Evolutionary conservation across 1,140 invertebrate genomes (phyloP), one percentile per base, ranked within the genome.

Genomic region (Aleiodes sp.): DNA sequence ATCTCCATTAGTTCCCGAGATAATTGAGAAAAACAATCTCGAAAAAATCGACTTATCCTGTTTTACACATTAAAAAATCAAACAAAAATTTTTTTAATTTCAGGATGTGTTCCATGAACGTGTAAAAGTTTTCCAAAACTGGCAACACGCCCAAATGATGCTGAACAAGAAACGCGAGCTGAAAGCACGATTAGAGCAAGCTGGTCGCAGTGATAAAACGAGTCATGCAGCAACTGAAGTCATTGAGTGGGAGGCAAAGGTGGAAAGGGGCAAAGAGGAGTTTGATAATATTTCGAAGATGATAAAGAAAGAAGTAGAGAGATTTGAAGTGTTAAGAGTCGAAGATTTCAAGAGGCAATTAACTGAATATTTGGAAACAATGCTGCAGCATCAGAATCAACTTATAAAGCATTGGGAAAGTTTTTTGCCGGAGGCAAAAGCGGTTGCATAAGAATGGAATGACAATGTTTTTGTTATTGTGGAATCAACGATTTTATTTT

Each of bases 61-160:
- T n/a, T n/a, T n/a, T n/a, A 41, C 4, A 1, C 0, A 10, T 19
- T 37, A 7, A 21, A 63, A 19, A 10, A 39, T 39, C 21, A 19
- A 35, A 24, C 19, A 12, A 28, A 37, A 21, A 29, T 60, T 46
- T 65, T 56, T 57, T 59, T 57, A 29, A 59, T 67, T 87, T 1
- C 78, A 94, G 91, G 96, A 98, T 81, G 96, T 97, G n/a, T 98
- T 99, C 78, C 96, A 98, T 81, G 97, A 99, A 84, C 89, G 98
- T 76, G 96, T 99, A 0, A 99, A 99, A 88, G 92, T 95, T 0
- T 99, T 98, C 85, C 97, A 99, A 87, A 94, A 94, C 76, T 99
- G 98, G 96, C 97, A 99, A 83, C 96, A 97, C 80, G 94, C 97
- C 43, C 96, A 98, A 86, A 92, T 95, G 85, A 96, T 94, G 84